Evolutionary conservation across 2,113 vertebrate genomes (phyloP), one percentile per base, ranked within the genome.

Genomic region (Chaetodon auriga): DNA sequence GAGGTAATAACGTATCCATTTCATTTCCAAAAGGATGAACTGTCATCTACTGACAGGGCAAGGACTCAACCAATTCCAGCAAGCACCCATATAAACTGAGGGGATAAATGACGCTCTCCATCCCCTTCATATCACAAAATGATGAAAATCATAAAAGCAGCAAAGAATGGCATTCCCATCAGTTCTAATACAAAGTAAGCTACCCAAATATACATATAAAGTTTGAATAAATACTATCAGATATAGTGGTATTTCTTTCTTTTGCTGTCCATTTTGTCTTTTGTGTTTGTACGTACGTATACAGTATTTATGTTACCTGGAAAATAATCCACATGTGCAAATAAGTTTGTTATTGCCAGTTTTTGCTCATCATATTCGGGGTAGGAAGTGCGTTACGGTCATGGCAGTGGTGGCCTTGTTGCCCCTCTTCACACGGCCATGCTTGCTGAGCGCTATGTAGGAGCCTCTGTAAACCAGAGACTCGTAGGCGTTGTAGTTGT

Each of bases 401-500:
- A 97, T 98, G 89, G 95, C 94, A 7, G 96, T 96, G 73, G 97
- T 97, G 85, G 97, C 97, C 80, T 96, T 97, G 93, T 94, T 97
- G 94, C 97, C 97, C 87, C 96, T 95, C 94, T 98, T 98, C 72
- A 96, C 94, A 54, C 96, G 96, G 86, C 97, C 97, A 0, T 98
- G 94, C 92, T 99, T 98, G 96, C 97, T 99, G 90, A 99, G 96
- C 0, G 97, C 98, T 2, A 99, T 95, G 94, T 97, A 99, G 85
- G 94, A 95, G 7, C 97, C 96, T 23, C 74, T 89, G 93, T 99
- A 95, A 43, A 85, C 71, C 54, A 94, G 94, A 30, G 97, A 98
- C 92, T 99, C 97, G 0, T 99, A 99, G 3, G 98, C 97, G 0
- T 99, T 99, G 95, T 99, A 99, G 92, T 99, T 98, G 90, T 99